phyloP scores from a whole-genome alignment of 2,888 invertebrate species.

The Laspeyria flexula region DNA sequence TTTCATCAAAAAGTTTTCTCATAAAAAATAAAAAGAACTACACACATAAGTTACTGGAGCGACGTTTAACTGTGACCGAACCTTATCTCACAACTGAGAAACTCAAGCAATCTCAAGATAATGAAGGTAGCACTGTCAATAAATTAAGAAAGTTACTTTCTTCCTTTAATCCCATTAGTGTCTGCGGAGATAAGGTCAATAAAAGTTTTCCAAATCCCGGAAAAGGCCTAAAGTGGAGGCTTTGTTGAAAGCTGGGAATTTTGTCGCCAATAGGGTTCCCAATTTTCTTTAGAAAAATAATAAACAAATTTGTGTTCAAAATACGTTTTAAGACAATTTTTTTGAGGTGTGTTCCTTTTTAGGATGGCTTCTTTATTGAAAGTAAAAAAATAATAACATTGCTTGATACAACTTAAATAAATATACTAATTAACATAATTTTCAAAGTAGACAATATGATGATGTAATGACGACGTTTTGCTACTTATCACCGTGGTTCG shows the following conservation, averaged over 20 bases:
- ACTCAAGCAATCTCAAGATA: conserved; percentile 27
- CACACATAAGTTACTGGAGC: conserved; percentile 7
- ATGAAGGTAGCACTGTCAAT: conserved; percentile 39
- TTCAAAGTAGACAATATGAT: too few relatives aligned
- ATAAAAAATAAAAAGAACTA: not conserved
- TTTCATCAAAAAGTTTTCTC: not conserved
- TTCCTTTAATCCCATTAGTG: conserved; percentile 42
- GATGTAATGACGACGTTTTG: too few relatives aligned
- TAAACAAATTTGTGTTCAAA: too few relatives aligned
- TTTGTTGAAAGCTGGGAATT: conserved; percentile 31
- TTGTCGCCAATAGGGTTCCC: conserved; percentile 7
- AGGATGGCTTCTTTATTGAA: too few relatives aligned
- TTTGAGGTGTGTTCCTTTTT: too few relatives aligned
- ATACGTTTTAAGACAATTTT: too few relatives aligned
- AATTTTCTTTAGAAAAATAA: not conserved
- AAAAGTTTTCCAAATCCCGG: conserved; percentile 40
- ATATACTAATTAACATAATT: too few relatives aligned
- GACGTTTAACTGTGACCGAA: conserved; percentile 22
- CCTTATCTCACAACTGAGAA: conserved; percentile 14
- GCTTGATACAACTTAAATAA: too few relatives aligned
- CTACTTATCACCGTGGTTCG: too few relatives aligned
- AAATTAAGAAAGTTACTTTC: conserved; percentile 42
- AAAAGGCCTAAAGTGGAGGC: conserved; percentile 20
- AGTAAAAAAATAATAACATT: too few relatives aligned
- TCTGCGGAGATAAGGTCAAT: conserved; percentile 38